phyloP scores from a whole-genome alignment of 1,140 invertebrate species.

The Dufourea novaeangliae region DNA sequence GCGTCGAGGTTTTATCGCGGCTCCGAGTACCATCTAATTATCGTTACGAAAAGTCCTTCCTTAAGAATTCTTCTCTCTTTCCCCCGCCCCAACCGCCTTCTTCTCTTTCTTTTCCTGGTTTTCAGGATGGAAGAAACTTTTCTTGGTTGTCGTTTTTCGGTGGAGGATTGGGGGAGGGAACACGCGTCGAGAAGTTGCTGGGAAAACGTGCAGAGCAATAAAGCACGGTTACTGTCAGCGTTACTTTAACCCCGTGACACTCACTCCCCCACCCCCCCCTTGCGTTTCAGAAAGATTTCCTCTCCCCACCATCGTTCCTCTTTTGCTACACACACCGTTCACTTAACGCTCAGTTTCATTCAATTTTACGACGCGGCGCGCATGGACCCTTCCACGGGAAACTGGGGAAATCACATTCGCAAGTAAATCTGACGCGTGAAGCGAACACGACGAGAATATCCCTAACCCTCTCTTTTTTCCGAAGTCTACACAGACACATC shows the following conservation, averaged over 20 bases:
- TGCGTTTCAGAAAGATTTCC: constrained; percentile 54
- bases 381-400: not conserved
- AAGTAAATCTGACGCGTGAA: constrained; percentile 40
- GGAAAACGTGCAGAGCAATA: constrained; percentile 62
- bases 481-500: not conserved
- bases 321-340: constrained; percentile 44
- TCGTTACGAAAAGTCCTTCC: not conserved
- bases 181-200: constrained; percentile 36
- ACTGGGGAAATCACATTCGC: constrained; percentile 30
- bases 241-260: constrained; percentile 49
- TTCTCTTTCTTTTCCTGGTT: not conserved
- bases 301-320: constrained; percentile 35
- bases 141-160: not conserved
- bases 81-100: not conserved
- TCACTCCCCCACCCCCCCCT: too few species aligned
- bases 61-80: not conserved
- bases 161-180: not conserved
- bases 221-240: constrained; percentile 50
- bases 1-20: not conserved
- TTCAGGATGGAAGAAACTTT: not conserved
- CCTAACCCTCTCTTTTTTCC: not conserved
- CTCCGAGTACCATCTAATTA: constrained; percentile 14
- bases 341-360: constrained; percentile 61
- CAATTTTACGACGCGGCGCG: constrained; percentile 39
- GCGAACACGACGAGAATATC: constrained; percentile 5